Base-by-base conservation (phyloP, 37 sponge, comb jelly and placozoan genomes). In the Ianthella basta region DNA sequence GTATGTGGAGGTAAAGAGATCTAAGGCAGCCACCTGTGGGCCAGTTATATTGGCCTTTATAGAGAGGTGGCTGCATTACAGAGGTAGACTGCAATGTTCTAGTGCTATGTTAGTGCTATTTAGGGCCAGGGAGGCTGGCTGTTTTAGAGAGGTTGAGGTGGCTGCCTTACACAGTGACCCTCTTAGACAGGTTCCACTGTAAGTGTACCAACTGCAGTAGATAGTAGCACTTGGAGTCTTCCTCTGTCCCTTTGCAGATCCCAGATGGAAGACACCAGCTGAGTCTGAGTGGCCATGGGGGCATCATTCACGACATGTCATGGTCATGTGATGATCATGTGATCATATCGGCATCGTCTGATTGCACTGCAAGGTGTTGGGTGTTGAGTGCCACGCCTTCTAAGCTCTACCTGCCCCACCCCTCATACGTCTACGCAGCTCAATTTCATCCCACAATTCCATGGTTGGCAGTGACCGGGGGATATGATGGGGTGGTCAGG, bases 341-440 rank as follows among this genome's bases (percentile, higher is more conserved):
- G 14, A 39, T 97, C 13, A 83, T 79, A 16, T 60, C 93, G 21
- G 93, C 97, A 20, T 97, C 96, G 23, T 88, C 91, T 64, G 96
- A 95, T 75, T 84, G 93, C 23, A 88, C 93, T 14, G 90, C 86
- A 20, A 89, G 89, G 88, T 94, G 59, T 44, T 78, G 80, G 80
- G 36, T 78, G 3, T 66, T 86, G 27, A 5, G 38, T 75, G 54
- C 44, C 44, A 64, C 40, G 5, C 25, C 59, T 12, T 50, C 63
- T 37, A 33, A 85, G 78, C 55, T 68, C 19, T 33, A 56, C 67
- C 86, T 97, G 21, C 93, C 97, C 30, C 97, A 97, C 54, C 97
- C 97, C 61, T 91, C 88, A 70, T 97, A 82, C 81, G 91, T 95
- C 21, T 97, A 97, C 79, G 50, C 81, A 40, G 86, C 82, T 38